Evolutionary conservation across 1,140 invertebrate genomes (phyloP), one percentile per base, ranked within the genome.

Genomic region (Lethrus apterus): DNA sequence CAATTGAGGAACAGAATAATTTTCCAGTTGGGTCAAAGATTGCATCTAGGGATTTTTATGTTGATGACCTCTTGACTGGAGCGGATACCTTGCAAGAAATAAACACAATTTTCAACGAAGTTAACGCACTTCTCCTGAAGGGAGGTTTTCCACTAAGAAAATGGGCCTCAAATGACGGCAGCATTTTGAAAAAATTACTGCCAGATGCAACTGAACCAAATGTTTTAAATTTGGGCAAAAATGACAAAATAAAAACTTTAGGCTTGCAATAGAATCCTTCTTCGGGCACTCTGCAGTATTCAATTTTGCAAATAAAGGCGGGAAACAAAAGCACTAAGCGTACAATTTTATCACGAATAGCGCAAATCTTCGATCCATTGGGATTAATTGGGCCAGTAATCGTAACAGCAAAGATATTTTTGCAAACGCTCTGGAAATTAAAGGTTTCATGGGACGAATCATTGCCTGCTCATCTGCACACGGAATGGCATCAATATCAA

Each of bases 1-100:
- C 46, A 20, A 23, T 44, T 7, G 55, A 57, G 58, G 64, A 33
- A n/a, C 18, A 9, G 1, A 33, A 4, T 5, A 48, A 0, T 64
- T 51, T 17, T 49, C 64, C 63, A 4, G 10, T 21, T 0, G 63
- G 55, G 9, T 33, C 60, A 13, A 24, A 50, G 43, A 46, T 64
- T 1, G 36, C 66, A 11, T 48, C 53, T 32, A 45, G 38, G 10
- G 65, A 68, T 44, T 55, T 66, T 8, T 68, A 68, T 32, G 60
- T 67, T 15, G 71, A 74, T 48, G 67, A 72, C 53, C 31, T 66
- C 1, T 29, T 68, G 10, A 58, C 60, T 10, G 66, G 70, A 4
- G 29, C 17, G 11, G 43, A 44, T 20, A 14, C 29, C 3, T 33
- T 44, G 17, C 5, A 34, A 17, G 24, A 30, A 19, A 13, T 31